phyloP scores from a whole-genome alignment of 2,888 invertebrate genomes.

The Chaetoderma sp. region DNA sequence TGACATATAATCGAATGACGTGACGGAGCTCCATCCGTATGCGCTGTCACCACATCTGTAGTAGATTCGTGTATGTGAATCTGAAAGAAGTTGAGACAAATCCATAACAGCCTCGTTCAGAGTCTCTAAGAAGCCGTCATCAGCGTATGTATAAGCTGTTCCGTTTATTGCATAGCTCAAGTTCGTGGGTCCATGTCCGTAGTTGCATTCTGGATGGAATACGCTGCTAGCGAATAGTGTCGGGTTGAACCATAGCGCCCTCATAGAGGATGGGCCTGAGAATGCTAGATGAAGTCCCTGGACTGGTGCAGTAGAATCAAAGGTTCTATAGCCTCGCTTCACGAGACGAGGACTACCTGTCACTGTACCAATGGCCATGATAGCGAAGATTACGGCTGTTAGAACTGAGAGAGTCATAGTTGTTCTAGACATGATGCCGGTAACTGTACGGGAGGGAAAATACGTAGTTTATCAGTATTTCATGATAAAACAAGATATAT shows the following conservation, averaged over 20 bases:
- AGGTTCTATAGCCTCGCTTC: no score
- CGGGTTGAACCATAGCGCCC: background rate
- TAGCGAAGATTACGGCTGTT: no score
- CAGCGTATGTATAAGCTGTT: background rate
- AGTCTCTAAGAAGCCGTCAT: background rate
- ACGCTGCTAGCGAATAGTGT: background rate
- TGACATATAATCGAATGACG: background rate
- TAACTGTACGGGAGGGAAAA: no score
- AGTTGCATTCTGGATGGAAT: background rate
- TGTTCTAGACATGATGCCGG: no score
- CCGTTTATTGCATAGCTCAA: background rate
- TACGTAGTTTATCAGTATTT: no score
- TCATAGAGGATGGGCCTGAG: background rate
- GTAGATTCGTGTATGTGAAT: slow-evolving; percentile 8
- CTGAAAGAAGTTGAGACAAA: background rate
- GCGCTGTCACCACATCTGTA: slow-evolving; percentile 33
- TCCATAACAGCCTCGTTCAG: slow-evolving; percentile 29
- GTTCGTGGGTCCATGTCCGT: background rate
- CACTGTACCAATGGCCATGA: no score
- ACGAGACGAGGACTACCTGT: no score
- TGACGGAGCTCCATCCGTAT: slow-evolving; percentile 26
- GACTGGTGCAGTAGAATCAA: no score
- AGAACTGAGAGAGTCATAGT: no score
- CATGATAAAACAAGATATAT: no score
- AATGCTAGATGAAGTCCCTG: background rate